A percentile compares a stretch with the other conserved stretches of the same genome.
These are phyloP conservation scores for Sminthurinus aureus DNA, from an alignment of 2,888 invertebrate genomes.

Conservation along the genomic window DNA sequence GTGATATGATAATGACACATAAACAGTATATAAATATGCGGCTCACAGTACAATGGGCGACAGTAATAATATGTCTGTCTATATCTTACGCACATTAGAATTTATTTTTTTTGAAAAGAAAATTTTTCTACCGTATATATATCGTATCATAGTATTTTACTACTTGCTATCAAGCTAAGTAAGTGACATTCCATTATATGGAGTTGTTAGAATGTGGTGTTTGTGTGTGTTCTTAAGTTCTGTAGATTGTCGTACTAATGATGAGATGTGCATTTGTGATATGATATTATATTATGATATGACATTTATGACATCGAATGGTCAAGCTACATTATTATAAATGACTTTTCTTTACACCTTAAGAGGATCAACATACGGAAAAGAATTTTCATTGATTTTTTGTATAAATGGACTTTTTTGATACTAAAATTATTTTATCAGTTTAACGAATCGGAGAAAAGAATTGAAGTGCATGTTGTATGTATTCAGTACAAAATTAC, in stretches of 20 bases:
- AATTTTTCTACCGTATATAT: neutral
- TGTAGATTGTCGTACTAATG: conserved; percentile 2
- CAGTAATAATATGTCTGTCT: no score
- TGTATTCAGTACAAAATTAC: no score
- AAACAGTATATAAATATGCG: neutral
- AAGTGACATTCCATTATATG: neutral
- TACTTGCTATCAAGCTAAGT: no score
- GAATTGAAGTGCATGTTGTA: no score
- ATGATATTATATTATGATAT: no score
- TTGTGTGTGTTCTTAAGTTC: neutral
- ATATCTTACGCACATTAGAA: neutral
- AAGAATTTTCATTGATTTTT: neutral
- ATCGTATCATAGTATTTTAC: neutral
- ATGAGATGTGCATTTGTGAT: neutral
- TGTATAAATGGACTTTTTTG: no score
- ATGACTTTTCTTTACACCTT: neutral
- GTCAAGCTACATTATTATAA: neutral
- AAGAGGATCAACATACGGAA: neutral
- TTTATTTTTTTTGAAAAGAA: neutral
- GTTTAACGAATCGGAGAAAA: no score
- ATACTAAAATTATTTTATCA: no score
- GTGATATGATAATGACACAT: conserved; percentile 18
- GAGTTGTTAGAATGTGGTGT: neutral
- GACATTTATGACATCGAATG: neutral
- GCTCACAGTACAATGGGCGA: neutral